Evolutionary conservation across 2,888 invertebrate genomes (phyloP).

Genomic region (Tipula vernalis): DNA sequence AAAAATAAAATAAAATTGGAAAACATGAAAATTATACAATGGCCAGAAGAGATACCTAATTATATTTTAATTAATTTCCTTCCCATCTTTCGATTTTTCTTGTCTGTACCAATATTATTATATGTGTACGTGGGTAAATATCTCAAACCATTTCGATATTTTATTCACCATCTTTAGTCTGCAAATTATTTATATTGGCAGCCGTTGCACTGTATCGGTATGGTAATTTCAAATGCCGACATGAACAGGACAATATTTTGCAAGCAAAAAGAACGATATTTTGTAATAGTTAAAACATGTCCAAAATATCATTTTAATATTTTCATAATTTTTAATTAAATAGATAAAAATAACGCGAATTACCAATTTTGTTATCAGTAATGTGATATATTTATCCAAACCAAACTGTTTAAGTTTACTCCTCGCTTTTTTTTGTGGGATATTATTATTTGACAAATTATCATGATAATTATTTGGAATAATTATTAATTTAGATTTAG

Average conservation of each 20-base stretch:
- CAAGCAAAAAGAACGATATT: no score
- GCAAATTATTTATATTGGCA: neutral
- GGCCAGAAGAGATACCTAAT: neutral
- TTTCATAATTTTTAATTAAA: no score
- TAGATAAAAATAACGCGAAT: neutral
- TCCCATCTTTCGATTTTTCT: neutral
- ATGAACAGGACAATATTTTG: no score
- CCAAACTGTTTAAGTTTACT: no score
- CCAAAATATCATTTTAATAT: neutral
- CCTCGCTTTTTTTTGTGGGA: no score
- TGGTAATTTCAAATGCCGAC: no score
- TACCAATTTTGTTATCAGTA: neutral
- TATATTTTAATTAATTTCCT: neutral
- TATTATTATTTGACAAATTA: no score
- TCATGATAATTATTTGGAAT: no score
- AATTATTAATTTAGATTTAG: no score
- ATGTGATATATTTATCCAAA: neutral
- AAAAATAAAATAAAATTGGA: neutral
- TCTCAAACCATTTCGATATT: neutral
- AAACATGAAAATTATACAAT: neutral
- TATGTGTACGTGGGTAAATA: neutral
- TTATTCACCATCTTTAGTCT: neutral
- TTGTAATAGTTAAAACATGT: neutral
- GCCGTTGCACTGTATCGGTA: neutral
- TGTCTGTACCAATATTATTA: neutral